These are phyloP conservation scores for Pangasius mekongensis DNA, from an alignment of 2,797 vertebrate genomes.

Conservation along the genomic window DNA sequence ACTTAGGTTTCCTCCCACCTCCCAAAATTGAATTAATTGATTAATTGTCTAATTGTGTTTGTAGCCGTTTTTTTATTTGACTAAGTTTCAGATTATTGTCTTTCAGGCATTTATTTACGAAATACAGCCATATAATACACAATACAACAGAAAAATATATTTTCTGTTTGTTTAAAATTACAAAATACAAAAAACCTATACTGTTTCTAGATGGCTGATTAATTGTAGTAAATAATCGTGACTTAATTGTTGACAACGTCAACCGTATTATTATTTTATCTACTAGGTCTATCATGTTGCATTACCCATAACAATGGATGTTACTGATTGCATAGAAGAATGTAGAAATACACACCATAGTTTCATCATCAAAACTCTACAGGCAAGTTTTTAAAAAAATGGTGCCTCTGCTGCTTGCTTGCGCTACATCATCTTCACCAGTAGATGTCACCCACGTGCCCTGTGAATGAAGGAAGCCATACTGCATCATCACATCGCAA, in stretches of 20 bases:
- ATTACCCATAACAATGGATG: neutral
- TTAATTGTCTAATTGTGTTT: too few species aligned
- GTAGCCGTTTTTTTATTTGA: neutral
- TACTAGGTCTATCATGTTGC: neutral
- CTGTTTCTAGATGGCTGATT: neutral
- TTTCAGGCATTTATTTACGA: too few species aligned
- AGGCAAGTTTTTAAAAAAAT: neutral
- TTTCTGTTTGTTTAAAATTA: too few species aligned
- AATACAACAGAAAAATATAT: too few species aligned
- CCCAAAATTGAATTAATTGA: too few species aligned
- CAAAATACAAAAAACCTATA: neutral
- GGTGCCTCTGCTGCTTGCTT: neutral
- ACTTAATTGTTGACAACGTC: neutral
- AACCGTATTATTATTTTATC: neutral
- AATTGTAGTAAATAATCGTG: neutral
- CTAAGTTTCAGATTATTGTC: neutral
- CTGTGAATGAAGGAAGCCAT: neutral
- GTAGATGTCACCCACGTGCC: neutral
- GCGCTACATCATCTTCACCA: neutral
- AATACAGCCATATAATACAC: too few species aligned
- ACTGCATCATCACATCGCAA: neutral
- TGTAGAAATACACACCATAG: neutral
- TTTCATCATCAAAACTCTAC: neutral
- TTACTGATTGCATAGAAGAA: neutral
- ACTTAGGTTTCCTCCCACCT: too few species aligned